phyloP scores from a whole-genome alignment of 1,140 invertebrate species.

The Drosophila seguyi region DNA sequence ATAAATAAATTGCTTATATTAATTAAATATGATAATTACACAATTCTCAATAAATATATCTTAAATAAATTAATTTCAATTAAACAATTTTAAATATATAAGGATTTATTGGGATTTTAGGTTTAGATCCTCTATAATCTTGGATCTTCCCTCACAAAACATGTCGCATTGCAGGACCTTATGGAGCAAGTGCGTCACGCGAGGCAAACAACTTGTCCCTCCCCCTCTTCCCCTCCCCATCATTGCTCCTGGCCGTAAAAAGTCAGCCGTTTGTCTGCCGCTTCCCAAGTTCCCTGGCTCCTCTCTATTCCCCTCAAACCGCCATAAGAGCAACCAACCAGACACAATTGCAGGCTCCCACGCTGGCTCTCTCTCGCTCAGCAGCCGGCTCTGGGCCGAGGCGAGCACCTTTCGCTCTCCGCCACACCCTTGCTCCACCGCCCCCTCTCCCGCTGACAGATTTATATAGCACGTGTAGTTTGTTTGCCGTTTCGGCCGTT shows the following conservation, averaged over 20 bases:
- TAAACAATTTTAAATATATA: neutral
- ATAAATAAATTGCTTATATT: no score
- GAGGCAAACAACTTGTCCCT: constrained; percentile 24
- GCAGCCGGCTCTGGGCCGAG: constrained; percentile 3
- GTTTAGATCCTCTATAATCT: neutral
- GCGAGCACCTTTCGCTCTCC: neutral
- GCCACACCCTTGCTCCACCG: constrained; percentile 1
- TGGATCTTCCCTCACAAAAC: constrained; percentile 25
- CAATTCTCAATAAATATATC: no score
- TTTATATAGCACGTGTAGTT: constrained; percentile 61
- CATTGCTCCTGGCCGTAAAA: constrained; percentile 16
- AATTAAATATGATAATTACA: no score
- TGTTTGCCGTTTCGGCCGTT: constrained; percentile 70
- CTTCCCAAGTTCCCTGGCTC: constrained; percentile 9
- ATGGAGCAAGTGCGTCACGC: constrained; percentile 65
- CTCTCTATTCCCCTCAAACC: neutral
- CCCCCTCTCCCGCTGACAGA: neutral
- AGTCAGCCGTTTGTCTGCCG: constrained; percentile 31
- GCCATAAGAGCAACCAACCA: constrained; percentile 23
- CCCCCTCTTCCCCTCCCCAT: neutral
- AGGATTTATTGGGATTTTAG: neutral
- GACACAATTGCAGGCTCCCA: constrained; percentile 45
- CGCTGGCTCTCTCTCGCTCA: constrained; percentile 3
- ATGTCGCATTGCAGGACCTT: constrained; percentile 46
- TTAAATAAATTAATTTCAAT: neutral